Conservation (phyloP, 2,113 vertebrate genomes). For the Pao palembangensis region DNA sequence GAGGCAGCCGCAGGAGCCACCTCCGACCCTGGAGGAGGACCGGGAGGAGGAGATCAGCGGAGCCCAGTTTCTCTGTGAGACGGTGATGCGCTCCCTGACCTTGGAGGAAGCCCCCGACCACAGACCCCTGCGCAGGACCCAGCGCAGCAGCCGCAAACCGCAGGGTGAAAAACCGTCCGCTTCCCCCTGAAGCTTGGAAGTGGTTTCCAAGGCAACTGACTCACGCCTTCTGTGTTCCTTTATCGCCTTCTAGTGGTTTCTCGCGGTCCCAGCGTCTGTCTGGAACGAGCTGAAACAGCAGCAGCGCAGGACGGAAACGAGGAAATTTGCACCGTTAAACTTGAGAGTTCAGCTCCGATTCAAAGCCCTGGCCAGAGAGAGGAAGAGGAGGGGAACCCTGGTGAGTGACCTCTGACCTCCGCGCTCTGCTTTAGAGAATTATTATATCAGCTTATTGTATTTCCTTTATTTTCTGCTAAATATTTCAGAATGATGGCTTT, state of each 20-base stretch:
- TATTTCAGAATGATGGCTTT: not conserved
- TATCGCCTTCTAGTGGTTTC: slow-evolving; percentile 25
- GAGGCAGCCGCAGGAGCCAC: slow-evolving; percentile 49
- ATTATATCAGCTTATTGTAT: not conserved
- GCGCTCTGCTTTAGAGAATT: not conserved
- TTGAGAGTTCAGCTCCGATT: slow-evolving; percentile 42
- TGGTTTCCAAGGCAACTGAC: not conserved
- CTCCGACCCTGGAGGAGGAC: slow-evolving; percentile 79
- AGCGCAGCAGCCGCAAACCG: slow-evolving; percentile 60
- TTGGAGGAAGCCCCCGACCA: slow-evolving; percentile 94
- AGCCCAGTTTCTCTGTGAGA: slow-evolving; percentile 98
- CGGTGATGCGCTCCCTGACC: slow-evolving; percentile 92
- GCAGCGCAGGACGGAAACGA: slow-evolving; percentile 14
- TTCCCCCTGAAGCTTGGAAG: not conserved
- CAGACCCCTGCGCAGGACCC: slow-evolving; percentile 76
- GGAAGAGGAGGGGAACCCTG: slow-evolving; percentile 45
- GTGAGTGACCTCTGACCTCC: slow-evolving; percentile 35
- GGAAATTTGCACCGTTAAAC: slow-evolving; percentile 18
- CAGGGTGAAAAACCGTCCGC: slow-evolving; percentile 66
- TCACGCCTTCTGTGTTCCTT: not conserved
- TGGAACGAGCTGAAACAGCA: slow-evolving; percentile 33
- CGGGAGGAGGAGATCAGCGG: slow-evolving; percentile 94
- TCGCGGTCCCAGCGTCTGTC: slow-evolving; percentile 35
- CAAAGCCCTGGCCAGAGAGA: slow-evolving; percentile 5
- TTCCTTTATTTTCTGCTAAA: not conserved